Evolutionary conservation across 1,140 invertebrate genomes (phyloP).

Genomic region (Panulirus ornatus): DNA sequence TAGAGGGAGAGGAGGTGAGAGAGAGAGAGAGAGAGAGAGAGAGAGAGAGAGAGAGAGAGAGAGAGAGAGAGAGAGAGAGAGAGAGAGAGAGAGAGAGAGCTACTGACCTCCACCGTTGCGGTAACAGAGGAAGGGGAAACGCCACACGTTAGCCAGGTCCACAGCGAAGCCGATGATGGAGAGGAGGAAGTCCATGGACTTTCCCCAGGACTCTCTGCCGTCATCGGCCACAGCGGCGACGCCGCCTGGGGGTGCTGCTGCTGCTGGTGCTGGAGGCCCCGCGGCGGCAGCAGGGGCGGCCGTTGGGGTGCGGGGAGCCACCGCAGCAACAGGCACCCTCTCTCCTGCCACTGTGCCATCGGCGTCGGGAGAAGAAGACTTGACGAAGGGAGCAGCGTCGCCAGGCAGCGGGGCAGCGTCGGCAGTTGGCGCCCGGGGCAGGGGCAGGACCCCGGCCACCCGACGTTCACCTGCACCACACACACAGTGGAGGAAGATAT

Average conservation of each 20-base stretch:
- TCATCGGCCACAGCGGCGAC: conserved; percentile 62
- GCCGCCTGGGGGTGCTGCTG: background rate
- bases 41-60: background rate
- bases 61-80: background rate
- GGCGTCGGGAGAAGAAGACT: conserved; percentile 3
- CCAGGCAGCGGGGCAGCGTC: conserved; percentile 10
- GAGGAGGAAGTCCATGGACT: conserved; percentile 93
- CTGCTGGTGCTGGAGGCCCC: background rate
- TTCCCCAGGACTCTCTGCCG: conserved; percentile 83
- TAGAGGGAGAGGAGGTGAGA: background rate
- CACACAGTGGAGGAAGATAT: no score
- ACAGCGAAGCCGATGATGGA: conserved; percentile 95
- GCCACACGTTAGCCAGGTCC: conserved; percentile 94
- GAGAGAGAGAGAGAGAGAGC: background rate
- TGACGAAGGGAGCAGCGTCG: conserved; percentile 18
- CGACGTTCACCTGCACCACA: conserved; percentile 30
- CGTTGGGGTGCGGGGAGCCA: conserved; percentile 54
- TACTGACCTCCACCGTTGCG: conserved; percentile 75
- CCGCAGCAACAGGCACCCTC: conserved; percentile 62
- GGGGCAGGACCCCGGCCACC: conserved; percentile 61
- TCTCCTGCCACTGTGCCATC: conserved; percentile 24
- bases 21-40: background rate
- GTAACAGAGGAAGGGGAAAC: conserved; percentile 79
- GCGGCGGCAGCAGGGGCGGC: background rate
- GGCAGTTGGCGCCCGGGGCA: conserved; percentile 33